A percentile compares a stretch with the other conserved stretches of the same genome.
phyloP scores from a whole-genome alignment of 2,113 vertebrate species.

The Hypomesus transpacificus region DNA sequence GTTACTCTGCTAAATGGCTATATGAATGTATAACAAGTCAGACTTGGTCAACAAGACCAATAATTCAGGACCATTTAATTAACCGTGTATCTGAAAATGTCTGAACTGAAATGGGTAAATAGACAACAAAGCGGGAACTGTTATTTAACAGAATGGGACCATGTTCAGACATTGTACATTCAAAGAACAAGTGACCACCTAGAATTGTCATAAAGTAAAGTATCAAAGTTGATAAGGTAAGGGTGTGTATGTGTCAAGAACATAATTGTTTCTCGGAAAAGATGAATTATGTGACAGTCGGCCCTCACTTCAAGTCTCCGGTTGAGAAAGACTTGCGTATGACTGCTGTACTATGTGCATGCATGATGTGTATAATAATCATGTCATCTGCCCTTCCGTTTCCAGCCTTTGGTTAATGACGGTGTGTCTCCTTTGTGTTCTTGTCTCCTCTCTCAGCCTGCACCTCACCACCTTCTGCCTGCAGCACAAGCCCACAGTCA shows the following conservation, averaged over 20 bases:
- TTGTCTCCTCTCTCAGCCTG: slow-evolving; percentile 74
- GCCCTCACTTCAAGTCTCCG: too few relatives aligned
- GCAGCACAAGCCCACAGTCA: slow-evolving; percentile 96
- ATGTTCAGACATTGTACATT: slow-evolving; percentile 27
- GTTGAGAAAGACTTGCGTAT: not conserved
- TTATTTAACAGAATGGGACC: not conserved
- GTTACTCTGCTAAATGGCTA: too few relatives aligned
- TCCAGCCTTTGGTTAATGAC: slow-evolving; percentile 9
- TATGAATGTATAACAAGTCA: too few relatives aligned
- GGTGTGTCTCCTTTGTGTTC: slow-evolving; percentile 2
- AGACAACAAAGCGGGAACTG: not conserved
- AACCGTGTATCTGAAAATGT: too few relatives aligned
- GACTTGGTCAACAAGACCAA: too few relatives aligned
- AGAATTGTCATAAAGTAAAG: slow-evolving; percentile 8
- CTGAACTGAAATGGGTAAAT: too few relatives aligned
- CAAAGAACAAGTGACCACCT: slow-evolving; percentile 12
- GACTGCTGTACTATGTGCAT: not conserved
- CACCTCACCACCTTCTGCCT: slow-evolving; percentile 99
- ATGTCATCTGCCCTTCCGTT: not conserved
- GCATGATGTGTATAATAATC: not conserved
- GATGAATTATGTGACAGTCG: too few relatives aligned
- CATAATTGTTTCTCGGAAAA: too few relatives aligned
- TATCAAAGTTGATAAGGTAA: slow-evolving; percentile 35
- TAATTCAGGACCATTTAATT: too few relatives aligned
- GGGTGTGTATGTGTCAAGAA: slow-evolving; percentile 18